Evolutionary conservation across 2,797 vertebrate genomes (phyloP).

Genomic region (Leuciscus waleckii): DNA sequence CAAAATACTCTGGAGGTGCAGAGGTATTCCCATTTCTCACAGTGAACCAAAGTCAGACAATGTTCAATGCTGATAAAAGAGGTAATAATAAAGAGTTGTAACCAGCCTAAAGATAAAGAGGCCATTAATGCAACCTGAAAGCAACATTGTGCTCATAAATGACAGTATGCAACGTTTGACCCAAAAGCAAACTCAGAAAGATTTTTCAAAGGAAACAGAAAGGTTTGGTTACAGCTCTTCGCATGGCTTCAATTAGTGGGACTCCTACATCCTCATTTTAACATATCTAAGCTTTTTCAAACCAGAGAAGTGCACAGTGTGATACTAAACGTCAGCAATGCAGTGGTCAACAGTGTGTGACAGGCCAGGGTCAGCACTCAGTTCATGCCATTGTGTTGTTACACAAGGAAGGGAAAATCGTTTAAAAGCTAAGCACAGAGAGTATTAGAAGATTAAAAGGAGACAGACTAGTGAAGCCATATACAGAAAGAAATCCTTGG

Average conservation of each 20-base stretch:
- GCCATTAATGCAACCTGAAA: conserved; percentile 12
- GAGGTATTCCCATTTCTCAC: not conserved
- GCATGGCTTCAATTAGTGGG: conserved; percentile 31
- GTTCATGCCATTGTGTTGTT: not conserved
- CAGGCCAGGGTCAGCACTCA: not conserved
- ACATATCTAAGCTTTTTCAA: not conserved
- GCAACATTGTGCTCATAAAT: conserved; percentile 11
- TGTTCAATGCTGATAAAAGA: conserved; percentile 2
- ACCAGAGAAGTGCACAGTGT: conserved; percentile 16
- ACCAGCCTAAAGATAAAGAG: not conserved
- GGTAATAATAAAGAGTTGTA: not conserved
- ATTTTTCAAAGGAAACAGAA: conserved; percentile 2
- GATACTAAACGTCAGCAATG: not conserved
- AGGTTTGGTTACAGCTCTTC: conserved; percentile 22
- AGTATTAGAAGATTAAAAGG: not conserved
- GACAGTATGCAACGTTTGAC: conserved; percentile 14
- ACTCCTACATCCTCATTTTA: not conserved
- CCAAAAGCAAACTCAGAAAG: conserved; percentile 9
- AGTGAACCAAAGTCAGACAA: not conserved
- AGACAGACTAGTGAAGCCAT: not conserved
- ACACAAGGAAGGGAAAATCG: not conserved
- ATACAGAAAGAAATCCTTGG: not conserved
- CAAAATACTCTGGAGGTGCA: not conserved
- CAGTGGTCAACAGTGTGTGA: not conserved
- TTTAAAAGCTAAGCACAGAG: not conserved